Evolutionary conservation across 2,888 invertebrate species (phyloP).

Genomic region (Lochmaea crataegi): DNA sequence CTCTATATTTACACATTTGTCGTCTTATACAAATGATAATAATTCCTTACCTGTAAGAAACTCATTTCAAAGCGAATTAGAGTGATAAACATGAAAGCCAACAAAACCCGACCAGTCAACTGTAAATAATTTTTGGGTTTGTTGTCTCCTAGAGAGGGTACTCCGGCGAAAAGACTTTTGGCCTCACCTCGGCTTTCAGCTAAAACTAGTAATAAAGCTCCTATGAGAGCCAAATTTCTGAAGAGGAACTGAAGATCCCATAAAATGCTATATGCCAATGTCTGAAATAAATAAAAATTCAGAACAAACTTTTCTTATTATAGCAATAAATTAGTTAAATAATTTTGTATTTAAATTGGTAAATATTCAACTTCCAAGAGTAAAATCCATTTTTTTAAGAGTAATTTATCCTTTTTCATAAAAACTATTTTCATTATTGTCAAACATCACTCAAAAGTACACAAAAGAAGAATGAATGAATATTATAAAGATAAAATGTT

Average conservation of each 20-base stretch:
- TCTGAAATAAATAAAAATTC: conserved; percentile 68
- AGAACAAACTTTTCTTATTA: neutral
- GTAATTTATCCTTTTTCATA: too few species aligned
- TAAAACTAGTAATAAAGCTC: conserved; percentile 93
- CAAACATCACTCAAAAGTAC: too few species aligned
- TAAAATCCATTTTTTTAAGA: too few species aligned
- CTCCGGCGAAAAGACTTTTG: conserved; percentile 95
- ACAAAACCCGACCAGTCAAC: conserved; percentile 91
- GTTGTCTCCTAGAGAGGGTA: conserved; percentile 91
- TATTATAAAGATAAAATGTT: too few species aligned
- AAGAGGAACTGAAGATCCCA: conserved; percentile 98
- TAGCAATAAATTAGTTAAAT: too few species aligned
- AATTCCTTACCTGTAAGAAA: conserved; percentile 78
- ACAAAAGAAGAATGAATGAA: too few species aligned
- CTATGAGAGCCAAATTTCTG: conserved; percentile 95
- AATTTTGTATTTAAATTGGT: too few species aligned
- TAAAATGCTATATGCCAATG: conserved; percentile 94
- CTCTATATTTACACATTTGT: too few species aligned
- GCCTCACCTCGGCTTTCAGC: conserved; percentile 97
- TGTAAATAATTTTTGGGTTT: conserved; percentile 97
- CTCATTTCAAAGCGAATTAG: conserved; percentile 93
- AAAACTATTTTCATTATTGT: too few species aligned
- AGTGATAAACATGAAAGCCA: conserved; percentile 99
- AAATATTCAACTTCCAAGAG: too few species aligned
- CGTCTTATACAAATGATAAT: too few species aligned